Evolutionary conservation across 2,797 vertebrate species (phyloP).

Genomic region (Lycodopsis pacificus): DNA sequence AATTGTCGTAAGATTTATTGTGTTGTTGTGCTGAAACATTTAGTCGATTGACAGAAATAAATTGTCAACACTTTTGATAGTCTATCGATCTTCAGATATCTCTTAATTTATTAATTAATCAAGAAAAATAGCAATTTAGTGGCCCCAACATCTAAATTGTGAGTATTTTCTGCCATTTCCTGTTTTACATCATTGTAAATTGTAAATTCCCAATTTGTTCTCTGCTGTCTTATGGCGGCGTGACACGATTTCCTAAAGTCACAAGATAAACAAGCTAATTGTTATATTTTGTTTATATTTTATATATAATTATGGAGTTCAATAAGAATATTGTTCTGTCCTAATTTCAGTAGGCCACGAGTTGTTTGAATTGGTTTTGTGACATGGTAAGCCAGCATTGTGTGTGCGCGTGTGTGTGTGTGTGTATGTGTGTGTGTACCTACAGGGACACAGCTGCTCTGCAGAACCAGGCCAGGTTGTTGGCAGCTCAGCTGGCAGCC

Average conservation of each 20-base stretch:
- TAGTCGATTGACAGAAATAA: not conserved
- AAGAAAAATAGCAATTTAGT: not conserved
- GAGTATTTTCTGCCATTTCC: not conserved
- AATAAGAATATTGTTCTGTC: constrained; percentile 7
- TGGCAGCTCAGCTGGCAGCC: constrained; percentile 72
- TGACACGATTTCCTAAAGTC: not conserved
- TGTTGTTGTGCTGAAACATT: not conserved
- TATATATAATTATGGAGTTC: not conserved
- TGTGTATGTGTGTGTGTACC: constrained; percentile 31
- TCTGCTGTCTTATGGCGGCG: not conserved
- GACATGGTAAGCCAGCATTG: not conserved
- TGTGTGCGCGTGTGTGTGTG: not conserved
- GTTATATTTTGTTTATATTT: constrained; percentile 8
- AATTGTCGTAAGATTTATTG: not conserved
- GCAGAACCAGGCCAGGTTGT: constrained; percentile 59
- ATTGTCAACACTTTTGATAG: not conserved
- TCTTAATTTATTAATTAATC: not conserved
- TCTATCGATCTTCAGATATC: not conserved
- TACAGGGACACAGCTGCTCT: constrained; percentile 71
- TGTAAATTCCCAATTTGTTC: not conserved
- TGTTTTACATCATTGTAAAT: not conserved
- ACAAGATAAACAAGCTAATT: not conserved
- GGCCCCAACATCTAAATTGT: not conserved
- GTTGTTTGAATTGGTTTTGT: constrained; percentile 14
- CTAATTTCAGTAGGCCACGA: constrained; percentile 9